Conservation (phyloP, 1,140 invertebrate genomes). For the Trissolcus basalis region DNA sequence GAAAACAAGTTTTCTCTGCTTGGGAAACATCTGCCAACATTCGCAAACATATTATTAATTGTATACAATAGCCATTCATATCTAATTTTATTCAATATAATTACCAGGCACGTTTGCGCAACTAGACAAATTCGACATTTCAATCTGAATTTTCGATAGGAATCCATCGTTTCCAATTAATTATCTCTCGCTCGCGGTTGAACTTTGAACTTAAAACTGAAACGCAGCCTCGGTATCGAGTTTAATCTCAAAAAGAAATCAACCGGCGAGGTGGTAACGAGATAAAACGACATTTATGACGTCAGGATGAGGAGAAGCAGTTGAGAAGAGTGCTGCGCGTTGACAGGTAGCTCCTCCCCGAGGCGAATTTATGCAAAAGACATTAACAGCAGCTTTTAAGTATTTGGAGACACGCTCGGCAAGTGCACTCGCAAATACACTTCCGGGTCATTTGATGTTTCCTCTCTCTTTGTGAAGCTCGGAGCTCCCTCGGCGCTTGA, state of each 20-base stretch:
- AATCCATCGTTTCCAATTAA: too few relatives aligned
- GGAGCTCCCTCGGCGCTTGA: slow-evolving; percentile 40
- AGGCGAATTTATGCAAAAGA: slow-evolving; percentile 33
- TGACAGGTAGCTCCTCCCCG: background rate
- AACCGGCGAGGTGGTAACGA: too few relatives aligned
- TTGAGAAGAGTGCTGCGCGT: background rate
- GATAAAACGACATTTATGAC: slow-evolving; percentile 29
- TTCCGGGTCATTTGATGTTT: slow-evolving; percentile 57
- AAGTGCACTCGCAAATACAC: slow-evolving; percentile 43
- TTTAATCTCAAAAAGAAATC: too few relatives aligned
- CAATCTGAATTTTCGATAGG: too few relatives aligned
- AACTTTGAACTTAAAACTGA: too few relatives aligned
- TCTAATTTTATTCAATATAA: too few relatives aligned
- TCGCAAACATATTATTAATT: too few relatives aligned
- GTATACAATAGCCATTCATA: too few relatives aligned
- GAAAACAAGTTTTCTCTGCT: background rate
- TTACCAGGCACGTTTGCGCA: too few relatives aligned
- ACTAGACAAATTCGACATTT: too few relatives aligned
- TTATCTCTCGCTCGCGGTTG: too few relatives aligned
- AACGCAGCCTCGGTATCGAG: too few relatives aligned
- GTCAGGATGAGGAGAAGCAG: slow-evolving; percentile 9
- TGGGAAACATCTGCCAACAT: background rate
- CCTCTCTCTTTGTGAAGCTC: slow-evolving; percentile 40
- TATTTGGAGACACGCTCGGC: slow-evolving; percentile 14
- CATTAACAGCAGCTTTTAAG: slow-evolving; percentile 44